Evolutionary conservation across 2,797 vertebrate species (phyloP).

Genomic region (Huso huso): DNA sequence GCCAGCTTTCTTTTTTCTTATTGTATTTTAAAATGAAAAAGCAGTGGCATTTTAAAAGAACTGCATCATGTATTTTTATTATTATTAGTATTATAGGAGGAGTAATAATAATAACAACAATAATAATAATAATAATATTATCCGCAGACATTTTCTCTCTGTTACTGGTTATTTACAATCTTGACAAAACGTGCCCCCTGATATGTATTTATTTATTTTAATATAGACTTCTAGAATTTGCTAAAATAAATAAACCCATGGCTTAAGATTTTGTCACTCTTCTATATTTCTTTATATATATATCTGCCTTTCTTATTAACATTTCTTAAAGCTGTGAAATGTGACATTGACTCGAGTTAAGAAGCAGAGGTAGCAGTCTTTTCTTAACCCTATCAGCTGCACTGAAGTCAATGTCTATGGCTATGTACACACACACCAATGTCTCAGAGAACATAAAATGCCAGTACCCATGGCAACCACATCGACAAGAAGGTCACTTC

Average conservation of each 20-base stretch:
- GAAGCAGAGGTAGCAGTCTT: slow-evolving; percentile 32
- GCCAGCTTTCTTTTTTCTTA: too few species aligned
- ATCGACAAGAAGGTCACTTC: slow-evolving; percentile 3
- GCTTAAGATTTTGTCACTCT: slow-evolving; percentile 57
- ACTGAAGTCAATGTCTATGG: slow-evolving; percentile 35
- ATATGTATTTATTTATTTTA: slow-evolving; percentile 30
- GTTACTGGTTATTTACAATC: too few species aligned
- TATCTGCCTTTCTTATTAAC: slow-evolving; percentile 57
- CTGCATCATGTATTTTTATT: too few species aligned
- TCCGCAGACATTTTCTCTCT: too few species aligned
- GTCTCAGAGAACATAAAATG: slow-evolving; percentile 53
- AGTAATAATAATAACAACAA: too few species aligned
- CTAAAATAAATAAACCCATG: slow-evolving; percentile 74
- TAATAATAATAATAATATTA: too few species aligned
- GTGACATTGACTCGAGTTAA: slow-evolving; percentile 17
- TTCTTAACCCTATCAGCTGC: slow-evolving; percentile 34
- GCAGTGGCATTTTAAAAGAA: slow-evolving; percentile 34
- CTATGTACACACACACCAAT: slow-evolving; percentile 48
- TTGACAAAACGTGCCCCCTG: slow-evolving; percentile 40
- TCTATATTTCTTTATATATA: slow-evolving; percentile 40
- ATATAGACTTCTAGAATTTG: slow-evolving; percentile 63
- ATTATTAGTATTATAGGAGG: too few species aligned
- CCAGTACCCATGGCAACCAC: slow-evolving; percentile 56
- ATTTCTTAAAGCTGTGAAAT: slow-evolving; percentile 33
- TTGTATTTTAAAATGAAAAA: slow-evolving; percentile 11